Conservation (phyloP, 2,797 vertebrate genomes). For the Microctenopoma lineatum region DNA sequence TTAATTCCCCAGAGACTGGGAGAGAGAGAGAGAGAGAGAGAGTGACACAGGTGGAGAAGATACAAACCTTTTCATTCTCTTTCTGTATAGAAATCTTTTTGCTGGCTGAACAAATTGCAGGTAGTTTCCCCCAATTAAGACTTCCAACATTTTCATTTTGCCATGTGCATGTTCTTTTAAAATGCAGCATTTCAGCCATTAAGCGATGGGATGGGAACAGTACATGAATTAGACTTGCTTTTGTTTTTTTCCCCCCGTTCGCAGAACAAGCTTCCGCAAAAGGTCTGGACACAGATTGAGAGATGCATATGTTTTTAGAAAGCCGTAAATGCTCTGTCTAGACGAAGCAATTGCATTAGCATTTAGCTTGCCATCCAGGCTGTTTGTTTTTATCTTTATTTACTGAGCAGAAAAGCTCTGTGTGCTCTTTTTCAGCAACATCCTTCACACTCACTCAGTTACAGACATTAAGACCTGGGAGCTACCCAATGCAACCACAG, state of each 20-base stretch:
- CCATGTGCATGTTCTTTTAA: constrained; percentile 9
- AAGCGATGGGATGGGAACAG: constrained; percentile 14
- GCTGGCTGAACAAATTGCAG: constrained; percentile 78
- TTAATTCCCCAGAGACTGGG: constrained; percentile 39
- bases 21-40: constrained; percentile 15
- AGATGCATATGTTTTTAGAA: constrained; percentile 50
- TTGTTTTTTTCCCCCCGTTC: constrained; percentile 10
- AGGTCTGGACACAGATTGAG: constrained; percentile 31
- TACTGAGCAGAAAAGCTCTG: constrained; percentile 34
- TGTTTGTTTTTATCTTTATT: constrained; percentile 54
- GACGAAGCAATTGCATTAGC: constrained; percentile 66
- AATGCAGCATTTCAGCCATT: constrained; percentile 44
- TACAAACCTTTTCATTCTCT: constrained; percentile 9
- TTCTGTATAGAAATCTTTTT: constrained; percentile 80
- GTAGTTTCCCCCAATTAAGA: constrained; percentile 72
- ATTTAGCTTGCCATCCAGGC: constrained; percentile 50
- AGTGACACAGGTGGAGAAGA: constrained; percentile 14
- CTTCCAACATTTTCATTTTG: constrained; percentile 56
- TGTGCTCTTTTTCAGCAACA: constrained; percentile 20
- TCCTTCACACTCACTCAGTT: constrained; percentile 42
- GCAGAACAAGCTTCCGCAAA: constrained; percentile 57
- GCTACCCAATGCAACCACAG: constrained; percentile 23
- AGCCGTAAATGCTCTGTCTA: constrained; percentile 55
- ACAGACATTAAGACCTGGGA: constrained; percentile 38
- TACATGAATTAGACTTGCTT: constrained; percentile 23